Evolutionary conservation across 2,888 invertebrate species (phyloP), one percentile per base, ranked within the genome.

Genomic region (Noctua pronuba): DNA sequence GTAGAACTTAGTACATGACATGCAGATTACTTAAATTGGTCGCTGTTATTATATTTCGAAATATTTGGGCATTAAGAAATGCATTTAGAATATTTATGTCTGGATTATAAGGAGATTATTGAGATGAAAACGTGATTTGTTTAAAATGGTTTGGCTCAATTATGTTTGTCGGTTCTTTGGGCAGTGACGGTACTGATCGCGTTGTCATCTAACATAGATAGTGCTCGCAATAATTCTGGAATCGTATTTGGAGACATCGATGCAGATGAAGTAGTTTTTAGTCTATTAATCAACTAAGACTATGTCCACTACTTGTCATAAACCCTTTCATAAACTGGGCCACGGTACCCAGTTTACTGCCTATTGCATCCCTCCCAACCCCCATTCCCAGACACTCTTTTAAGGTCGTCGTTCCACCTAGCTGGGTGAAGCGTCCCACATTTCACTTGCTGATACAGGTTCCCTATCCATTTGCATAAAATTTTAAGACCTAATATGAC

Each of bases 11-110:
- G 73, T 73, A 64, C 81, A 82, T 73, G 71, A 60, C 81, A 83
- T 75, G 71, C 71, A 82, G 52, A 75, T 82, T 78, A 82, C 77
- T 76, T 77, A 72, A 86, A 87, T 77, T 69, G 58, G 77, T 74
- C 41, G 60, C 81, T 76, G 64, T 66, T 66, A 77, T 66, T 66
- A 77, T 66, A 79, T 73, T 79, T 69, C 65, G 67, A 69, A 78
- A 81, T 79, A 80, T 78, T 79, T 73, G 44, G 55, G 38, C 55
- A 64, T 66, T 74, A 58, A 70, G 79, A 82, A 76, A 83, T 66
- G 73, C 72, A 73, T 75, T 77, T 75, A 46, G 38, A 46, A 73
- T 67, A 64, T 69, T 72, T 70, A 72, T 68, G 55, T 68, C 55
- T 62, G 62, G 55, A 69, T 69, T 66, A 70, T 41, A 52, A 49